Evolutionary conservation across 2,113 vertebrate species (phyloP).

Genomic region (Hemichromis elongatus): DNA sequence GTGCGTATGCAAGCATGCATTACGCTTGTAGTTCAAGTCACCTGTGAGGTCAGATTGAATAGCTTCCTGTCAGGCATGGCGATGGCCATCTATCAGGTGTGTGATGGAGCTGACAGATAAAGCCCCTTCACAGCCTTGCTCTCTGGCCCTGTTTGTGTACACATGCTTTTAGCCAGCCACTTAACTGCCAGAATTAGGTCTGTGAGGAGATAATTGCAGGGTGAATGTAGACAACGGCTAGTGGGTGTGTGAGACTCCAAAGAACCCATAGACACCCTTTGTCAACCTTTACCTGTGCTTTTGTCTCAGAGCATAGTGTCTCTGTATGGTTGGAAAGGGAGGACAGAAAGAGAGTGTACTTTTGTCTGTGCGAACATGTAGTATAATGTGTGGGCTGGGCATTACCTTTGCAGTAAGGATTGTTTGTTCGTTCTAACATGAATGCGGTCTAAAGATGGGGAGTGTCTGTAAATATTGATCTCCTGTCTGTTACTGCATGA

Average conservation of each 20-base stretch:
- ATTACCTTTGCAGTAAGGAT: conserved; percentile 40
- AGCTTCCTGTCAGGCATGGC: conserved; percentile 46
- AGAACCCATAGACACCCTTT: conserved; percentile 69
- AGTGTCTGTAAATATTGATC: conserved; percentile 74
- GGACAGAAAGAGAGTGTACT: conserved; percentile 7
- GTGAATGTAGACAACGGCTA: conserved; percentile 62
- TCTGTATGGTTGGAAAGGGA: not conserved
- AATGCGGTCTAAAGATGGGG: conserved; percentile 62
- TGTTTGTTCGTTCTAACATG: conserved; percentile 62
- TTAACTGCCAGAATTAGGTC: conserved; percentile 71
- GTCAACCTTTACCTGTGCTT: conserved; percentile 66
- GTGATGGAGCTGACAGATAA: conserved; percentile 65
- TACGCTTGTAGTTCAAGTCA: not conserved
- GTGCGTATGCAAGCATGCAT: not conserved
- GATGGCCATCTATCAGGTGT: conserved; percentile 60
- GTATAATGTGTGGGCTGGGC: conserved; percentile 48
- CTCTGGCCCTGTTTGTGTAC: conserved; percentile 68
- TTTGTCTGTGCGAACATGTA: conserved; percentile 8
- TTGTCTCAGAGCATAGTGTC: conserved; percentile 51
- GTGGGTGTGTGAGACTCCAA: conserved; percentile 51
- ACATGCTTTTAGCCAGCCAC: conserved; percentile 78
- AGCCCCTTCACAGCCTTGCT: conserved; percentile 49
- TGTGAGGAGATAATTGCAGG: conserved; percentile 72
- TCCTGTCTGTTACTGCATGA: conserved; percentile 48
- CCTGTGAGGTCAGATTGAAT: conserved; percentile 34